Conservation (phyloP, 2,888 invertebrate genomes). For the Phania funesta region DNA sequence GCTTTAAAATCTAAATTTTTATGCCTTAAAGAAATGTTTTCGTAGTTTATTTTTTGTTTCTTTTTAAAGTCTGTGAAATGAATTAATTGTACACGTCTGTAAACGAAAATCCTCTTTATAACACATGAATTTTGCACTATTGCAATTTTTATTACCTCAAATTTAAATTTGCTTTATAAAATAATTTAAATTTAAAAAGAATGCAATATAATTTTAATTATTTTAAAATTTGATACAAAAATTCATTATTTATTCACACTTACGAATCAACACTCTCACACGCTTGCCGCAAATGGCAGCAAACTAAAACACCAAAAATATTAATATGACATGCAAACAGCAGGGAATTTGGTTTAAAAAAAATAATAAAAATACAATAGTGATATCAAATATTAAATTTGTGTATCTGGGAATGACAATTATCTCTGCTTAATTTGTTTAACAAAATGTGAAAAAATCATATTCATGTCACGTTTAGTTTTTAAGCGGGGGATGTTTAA, state of each 20-base stretch:
- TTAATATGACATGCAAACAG: slow-evolving; percentile 16
- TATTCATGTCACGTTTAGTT: too few relatives aligned
- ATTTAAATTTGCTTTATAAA: neutral
- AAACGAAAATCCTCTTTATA: too few relatives aligned
- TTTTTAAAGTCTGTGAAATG: too few relatives aligned
- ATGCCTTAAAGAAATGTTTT: too few relatives aligned
- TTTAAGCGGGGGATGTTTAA: neutral
- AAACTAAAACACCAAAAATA: neutral
- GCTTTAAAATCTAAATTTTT: too few relatives aligned
- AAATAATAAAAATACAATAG: slow-evolving; percentile 11
- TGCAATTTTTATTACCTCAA: neutral
- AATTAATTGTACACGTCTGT: too few relatives aligned
- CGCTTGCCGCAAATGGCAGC: neutral
- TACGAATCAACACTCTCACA: neutral
- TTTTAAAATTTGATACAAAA: slow-evolving; percentile 27
- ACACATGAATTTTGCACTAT: neutral
- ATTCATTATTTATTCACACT: slow-evolving; percentile 1
- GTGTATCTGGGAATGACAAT: slow-evolving; percentile 25
- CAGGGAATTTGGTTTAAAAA: neutral
- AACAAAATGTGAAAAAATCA: too few relatives aligned
- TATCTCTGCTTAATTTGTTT: slow-evolving; percentile 21
- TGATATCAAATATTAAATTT: neutral
- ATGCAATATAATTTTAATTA: slow-evolving; percentile 4
- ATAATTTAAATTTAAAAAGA: neutral
- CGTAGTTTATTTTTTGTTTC: too few relatives aligned